Conservation (phyloP, 2,113 vertebrate genomes). For the Lagopus muta region DNA sequence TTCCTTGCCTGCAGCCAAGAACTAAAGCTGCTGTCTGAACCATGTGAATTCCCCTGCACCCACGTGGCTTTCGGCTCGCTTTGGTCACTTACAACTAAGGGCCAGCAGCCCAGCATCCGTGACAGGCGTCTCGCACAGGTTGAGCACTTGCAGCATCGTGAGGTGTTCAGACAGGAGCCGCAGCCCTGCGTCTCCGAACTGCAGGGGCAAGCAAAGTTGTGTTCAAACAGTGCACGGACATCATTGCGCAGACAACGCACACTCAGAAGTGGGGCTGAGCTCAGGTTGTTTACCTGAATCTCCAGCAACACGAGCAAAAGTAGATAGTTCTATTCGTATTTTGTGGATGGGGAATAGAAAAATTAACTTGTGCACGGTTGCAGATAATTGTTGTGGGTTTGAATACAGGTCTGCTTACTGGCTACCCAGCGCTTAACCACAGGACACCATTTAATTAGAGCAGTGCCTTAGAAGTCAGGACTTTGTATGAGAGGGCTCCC, state of each 20-base stretch:
- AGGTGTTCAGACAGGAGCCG: conserved; percentile 96
- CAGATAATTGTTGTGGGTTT: not conserved
- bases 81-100: conserved; percentile 91
- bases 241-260: accelerated
- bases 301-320: not conserved
- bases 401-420: not conserved
- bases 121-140: conserved; percentile 97
- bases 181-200: conserved; percentile 96
- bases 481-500: not conserved
- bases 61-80: accelerated
- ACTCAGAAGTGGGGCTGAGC: too few relatives aligned
- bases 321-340: not conserved
- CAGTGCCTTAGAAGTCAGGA: conserved; percentile 6
- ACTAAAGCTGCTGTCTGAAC: not conserved
- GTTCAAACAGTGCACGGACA: accelerated
- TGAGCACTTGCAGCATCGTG: conserved; percentile 97
- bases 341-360: not conserved
- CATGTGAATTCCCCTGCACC: accelerated
- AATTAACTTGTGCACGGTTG: not conserved
- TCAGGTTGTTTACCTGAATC: accelerated
- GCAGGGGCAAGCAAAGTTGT: not conserved
- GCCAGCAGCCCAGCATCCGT: conserved; percentile 95
- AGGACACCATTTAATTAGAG: not conserved
- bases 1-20: not conserved
- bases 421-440: not conserved